phyloP scores from a whole-genome alignment of 2,113 vertebrate species.

The Geococcyx californianus region DNA sequence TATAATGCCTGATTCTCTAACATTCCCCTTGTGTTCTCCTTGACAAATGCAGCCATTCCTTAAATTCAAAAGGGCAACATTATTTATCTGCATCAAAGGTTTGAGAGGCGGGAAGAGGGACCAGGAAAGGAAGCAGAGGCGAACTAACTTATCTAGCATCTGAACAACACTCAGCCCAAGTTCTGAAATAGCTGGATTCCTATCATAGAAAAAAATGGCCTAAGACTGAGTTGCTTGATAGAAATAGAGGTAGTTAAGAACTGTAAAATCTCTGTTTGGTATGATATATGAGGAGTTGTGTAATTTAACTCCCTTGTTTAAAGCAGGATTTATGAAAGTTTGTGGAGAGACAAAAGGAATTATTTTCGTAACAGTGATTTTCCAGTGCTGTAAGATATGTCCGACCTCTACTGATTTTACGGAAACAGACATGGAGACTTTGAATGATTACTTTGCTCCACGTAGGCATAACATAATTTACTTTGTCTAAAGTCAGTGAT shows the following conservation, averaged over 20 bases:
- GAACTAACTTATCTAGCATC: not conserved
- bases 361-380: slow-evolving; percentile 13
- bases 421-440: slow-evolving; percentile 1
- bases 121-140: not conserved
- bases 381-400: not conserved
- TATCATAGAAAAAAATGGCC: not conserved
- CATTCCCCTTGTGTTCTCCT: not conserved
- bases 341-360: slow-evolving; percentile 40
- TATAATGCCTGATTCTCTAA: not conserved
- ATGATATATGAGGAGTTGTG: not conserved
- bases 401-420: slow-evolving; percentile 16
- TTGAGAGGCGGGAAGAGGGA: not conserved
- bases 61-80: slow-evolving; percentile 15
- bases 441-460: not conserved
- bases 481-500: not conserved
- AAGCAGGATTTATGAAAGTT: slow-evolving; percentile 16
- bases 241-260: slow-evolving; percentile 4
- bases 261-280: not conserved
- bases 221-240: not conserved
- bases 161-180: not conserved
- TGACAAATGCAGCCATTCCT: not conserved
- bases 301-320: slow-evolving; percentile 11
- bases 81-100: slow-evolving; percentile 23
- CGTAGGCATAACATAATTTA: not conserved
- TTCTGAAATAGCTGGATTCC: not conserved